These are phyloP conservation scores for Chalcosyrphus nemorum DNA, from an alignment of 2,888 invertebrate species.

Conservation along the genomic window DNA sequence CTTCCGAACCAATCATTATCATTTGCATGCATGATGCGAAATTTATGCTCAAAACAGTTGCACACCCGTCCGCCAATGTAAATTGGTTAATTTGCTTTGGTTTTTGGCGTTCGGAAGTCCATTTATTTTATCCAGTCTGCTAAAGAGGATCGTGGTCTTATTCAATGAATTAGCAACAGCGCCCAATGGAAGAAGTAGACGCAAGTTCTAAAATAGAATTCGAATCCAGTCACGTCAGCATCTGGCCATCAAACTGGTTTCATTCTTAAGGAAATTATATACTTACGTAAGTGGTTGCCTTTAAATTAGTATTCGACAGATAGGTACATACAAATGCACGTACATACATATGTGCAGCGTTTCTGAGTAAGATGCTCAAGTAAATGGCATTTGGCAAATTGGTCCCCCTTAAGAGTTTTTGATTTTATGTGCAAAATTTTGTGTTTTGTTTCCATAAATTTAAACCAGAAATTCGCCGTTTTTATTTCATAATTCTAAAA, in stretches of 20 bases:
- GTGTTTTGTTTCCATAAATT: too few species aligned
- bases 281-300: conserved; percentile 18
- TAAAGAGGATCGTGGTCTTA: conserved; percentile 1
- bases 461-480: too few species aligned
- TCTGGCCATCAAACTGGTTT: not conserved
- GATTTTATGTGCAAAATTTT: too few species aligned
- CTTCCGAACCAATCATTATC: conserved; percentile 37
- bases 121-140: conserved; percentile 2
- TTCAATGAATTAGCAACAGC: conserved; percentile 39
- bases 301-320: conserved; percentile 31
- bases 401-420: too few species aligned
- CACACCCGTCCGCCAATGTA: conserved; percentile 45
- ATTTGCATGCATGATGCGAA: conserved; percentile 63
- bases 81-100: conserved; percentile 47
- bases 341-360: too few species aligned
- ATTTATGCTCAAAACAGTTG: conserved; percentile 34
- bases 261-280: not conserved
- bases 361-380: too few species aligned
- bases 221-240: not conserved
- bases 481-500: too few species aligned
- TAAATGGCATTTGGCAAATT: too few species aligned
- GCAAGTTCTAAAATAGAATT: conserved; percentile 11
- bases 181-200: not conserved
- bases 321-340: not conserved
- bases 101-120: conserved; percentile 57